These are phyloP conservation scores for Oedothorax gibbosus DNA, from an alignment of 1,140 invertebrate genomes.

Conservation along the genomic window DNA sequence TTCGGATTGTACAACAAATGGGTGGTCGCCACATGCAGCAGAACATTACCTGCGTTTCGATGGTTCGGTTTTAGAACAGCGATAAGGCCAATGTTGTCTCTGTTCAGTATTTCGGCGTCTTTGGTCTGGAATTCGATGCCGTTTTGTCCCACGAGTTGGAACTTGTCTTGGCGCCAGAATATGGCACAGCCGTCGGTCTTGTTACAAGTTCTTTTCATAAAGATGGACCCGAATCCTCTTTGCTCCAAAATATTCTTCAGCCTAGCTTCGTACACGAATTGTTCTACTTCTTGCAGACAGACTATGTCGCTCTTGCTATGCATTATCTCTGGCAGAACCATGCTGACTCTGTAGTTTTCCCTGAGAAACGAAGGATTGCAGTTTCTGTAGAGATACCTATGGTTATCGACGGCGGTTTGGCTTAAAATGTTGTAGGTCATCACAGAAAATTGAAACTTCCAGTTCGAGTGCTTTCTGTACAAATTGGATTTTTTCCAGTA, in stretches of 20 bases:
- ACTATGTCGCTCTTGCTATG: slow-evolving; percentile 62
- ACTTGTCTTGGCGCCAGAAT: slow-evolving; percentile 77
- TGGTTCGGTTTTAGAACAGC: slow-evolving; percentile 75
- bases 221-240: slow-evolving; percentile 68
- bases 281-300: slow-evolving; percentile 83
- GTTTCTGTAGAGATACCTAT: slow-evolving; percentile 79
- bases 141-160: slow-evolving; percentile 74
- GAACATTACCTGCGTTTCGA: slow-evolving; percentile 67
- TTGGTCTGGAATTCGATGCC: slow-evolving; percentile 74
- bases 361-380: slow-evolving; percentile 74
- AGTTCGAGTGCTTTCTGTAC: not conserved
- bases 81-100: slow-evolving; percentile 89
- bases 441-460: slow-evolving; percentile 67
- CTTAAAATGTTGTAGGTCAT: slow-evolving; percentile 91
- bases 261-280: slow-evolving; percentile 76
- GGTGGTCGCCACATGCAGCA: slow-evolving; percentile 87
- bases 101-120: slow-evolving; percentile 76
- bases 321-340: slow-evolving; percentile 71
- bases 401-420: slow-evolving; percentile 81
- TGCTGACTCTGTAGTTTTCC: slow-evolving; percentile 78
- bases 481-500: slow-evolving; percentile 29
- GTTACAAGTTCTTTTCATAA: slow-evolving; percentile 79
- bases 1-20: slow-evolving; percentile 94
- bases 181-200: slow-evolving; percentile 87
- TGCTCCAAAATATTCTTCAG: slow-evolving; percentile 65